Base-by-base conservation (phyloP, 53 echinoderm and acorn worm genomes). In the Holothuria leucospilota region DNA sequence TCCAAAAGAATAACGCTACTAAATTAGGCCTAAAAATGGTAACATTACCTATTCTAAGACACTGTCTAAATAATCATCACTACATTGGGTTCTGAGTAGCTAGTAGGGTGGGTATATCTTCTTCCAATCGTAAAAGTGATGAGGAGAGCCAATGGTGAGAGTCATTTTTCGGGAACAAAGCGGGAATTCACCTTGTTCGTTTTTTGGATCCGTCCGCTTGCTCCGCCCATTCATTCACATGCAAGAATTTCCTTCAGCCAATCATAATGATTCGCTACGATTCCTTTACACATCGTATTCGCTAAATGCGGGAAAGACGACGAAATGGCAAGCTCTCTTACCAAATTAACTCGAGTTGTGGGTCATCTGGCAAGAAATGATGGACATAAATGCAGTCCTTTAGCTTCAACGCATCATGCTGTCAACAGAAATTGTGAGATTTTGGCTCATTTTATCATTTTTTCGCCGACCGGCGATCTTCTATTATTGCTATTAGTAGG, bases 271-370 rank as follows among this genome's bases (percentile, higher is more conserved):
- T 29, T 67, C 28, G 4, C 56, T 15, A 0, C 56, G 18, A 16
- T 56, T 18, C 1, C 4, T 56, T 4, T 56, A 1, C 8, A 16
- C 56, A 56, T 56, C 18, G 56, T 56, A 56, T 18, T 56, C 56
- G 15, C 16, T 56, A 16, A 16, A 7, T 56, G 56, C 56, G 56
- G 56, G 56, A 56, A 56, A 67, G 68, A 67, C 34, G 28, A 16
- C 39, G 92, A 93, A 91, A 96, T 96, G 96, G 94, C 96, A 26
- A 91, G 92, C 39, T 85, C 94, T 70, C 66, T 96, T 8, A 85
- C 92, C 64, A 96, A 94, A 89, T 65, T 96, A 63, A 88, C 89
- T 78, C 92, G 96, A 63, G 92, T 92, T 89, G 28, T 96, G 53
- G 85, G 75, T 56, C 85, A 68, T 81, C 69, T 94, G 62, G 78